Evolutionary conservation across 2,888 invertebrate genomes (phyloP), one percentile per base, ranked within the genome.

Genomic region (Nipponacmea schrenckii): DNA sequence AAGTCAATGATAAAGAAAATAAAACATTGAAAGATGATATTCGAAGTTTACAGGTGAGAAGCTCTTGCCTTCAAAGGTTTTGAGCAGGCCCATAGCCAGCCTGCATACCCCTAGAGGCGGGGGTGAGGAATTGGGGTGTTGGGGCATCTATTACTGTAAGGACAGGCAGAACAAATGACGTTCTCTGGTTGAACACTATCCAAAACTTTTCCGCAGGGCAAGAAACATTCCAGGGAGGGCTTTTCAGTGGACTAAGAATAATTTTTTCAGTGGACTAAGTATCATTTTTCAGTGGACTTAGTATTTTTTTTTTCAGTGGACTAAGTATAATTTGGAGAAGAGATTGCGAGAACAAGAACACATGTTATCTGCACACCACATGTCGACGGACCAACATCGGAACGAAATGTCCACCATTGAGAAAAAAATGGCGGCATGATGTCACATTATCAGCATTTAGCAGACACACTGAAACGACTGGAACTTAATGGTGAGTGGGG

Each of bases 251-350:
- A n/a, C n/a, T n/a, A n/a, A n/a, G n/a, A n/a, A n/a, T n/a, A n/a
- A n/a, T n/a, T n/a, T n/a, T n/a, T n/a, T n/a, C n/a, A n/a, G n/a
- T n/a, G n/a, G n/a, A n/a, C n/a, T n/a, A n/a, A n/a, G n/a, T n/a
- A n/a, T n/a, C n/a, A n/a, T n/a, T n/a, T n/a, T n/a, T n/a, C n/a
- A n/a, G n/a, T n/a, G n/a, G n/a, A n/a, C 15, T 12, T 62, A 48
- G 2, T 17, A 27, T 24, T 65, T 46, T 4, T 24, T 48, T 62
- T 64, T 69, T 24, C 73, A 85, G 85, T 72, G 83, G 27, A 68
- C 73, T 24, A 82, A 83, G 65, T 84, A 81, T 70, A 72, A 77
- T 7, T 71, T 83, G 26, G 83, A 84, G 67, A 85, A 84, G 69
- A 77, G 79, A 50, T 71, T 84, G 0, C 68, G 77, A 64, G 84